Base-by-base conservation (phyloP, 2,797 vertebrate species). In the Anguilla megastoma region DNA sequence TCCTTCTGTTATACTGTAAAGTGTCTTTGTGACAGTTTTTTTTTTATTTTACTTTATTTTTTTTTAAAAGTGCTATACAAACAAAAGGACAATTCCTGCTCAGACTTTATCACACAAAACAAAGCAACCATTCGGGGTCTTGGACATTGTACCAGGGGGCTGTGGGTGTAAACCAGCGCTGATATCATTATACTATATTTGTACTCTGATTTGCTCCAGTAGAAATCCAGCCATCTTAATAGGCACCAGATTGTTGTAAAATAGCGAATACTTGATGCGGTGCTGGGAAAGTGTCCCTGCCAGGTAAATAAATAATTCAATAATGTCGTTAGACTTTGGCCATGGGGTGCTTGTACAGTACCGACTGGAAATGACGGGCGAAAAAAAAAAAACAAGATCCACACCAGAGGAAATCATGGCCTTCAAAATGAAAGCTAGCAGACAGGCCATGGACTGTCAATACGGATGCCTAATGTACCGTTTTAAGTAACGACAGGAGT, bases 261-360 rank as follows among this genome's bases (percentile, higher is more conserved):
- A 80, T 5, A 80, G 41, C 76, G 48, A 80, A 80, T 45, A 80
- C 33, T 80, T 18, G 21, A 80, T 80, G 76, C 7, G 41, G 76
- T 41, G 45, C 21, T 45, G 41, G 76, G 76, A 16, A 48, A 45
- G 5, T 80, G 76, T 45, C 30, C 36, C 16, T 80, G 76, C 76
- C 48, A 45, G 36, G 76, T 80, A 48, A 80, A 80, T 21, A 41
- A 80, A 80, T 80, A 80, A 80, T 80, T 33, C 41, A 80, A 45
- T 80, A 80, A 80, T 45, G 33, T 45, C 41, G 48, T 80, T 80
- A 80, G 36, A 45, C 36, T 80, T 80, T 80, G 76, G 76, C 21
- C 36, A 48, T 21, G 76, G 76, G 24, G 21, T 80, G 24, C 24
- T 18, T 80, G 41, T 21, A 80, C 14, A 2, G 21, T 45, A 18